Base-by-base conservation (phyloP, 2,797 vertebrate species). In the Pseudopleuronectes americanus region DNA sequence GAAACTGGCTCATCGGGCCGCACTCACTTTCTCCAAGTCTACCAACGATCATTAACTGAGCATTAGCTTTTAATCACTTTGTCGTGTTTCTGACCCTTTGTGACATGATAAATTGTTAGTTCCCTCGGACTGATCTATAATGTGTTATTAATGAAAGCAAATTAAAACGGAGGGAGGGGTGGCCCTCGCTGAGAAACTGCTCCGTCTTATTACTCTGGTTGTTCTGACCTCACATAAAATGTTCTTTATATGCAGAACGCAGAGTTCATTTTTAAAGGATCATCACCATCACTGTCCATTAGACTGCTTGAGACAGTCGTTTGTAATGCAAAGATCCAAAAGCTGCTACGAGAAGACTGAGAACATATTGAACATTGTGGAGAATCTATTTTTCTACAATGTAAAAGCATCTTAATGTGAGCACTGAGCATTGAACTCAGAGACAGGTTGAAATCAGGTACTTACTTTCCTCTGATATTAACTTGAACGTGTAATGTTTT, bases 61-160 rank as follows among this genome's bases (percentile, higher is more conserved):
- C 80, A 86, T 87, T 87, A 89, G 53, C 69, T 84, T 85, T 80
- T 76, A 86, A 87, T 88, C 68, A 68, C 78, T 79, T 76, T 68
- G 68, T 84, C 76, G 58, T 81, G 78, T 84, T 86, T 83, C 57
- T 67, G 74, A 76, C 74, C 70, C 83, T 80, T 86, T 73, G 70
- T 74, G 77, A 81, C 75, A 74, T 88, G 77, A 89, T 86, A 38
- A 84, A 84, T 84, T 45, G 74, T 79, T 61, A 47, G 23, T 71
- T 76, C 64, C 51, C 68, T 14, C n/a, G 74, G 79, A 80, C 63
- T 74, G 57, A 84, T 84, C 76, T 71, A 72, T 84, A 84, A 88
- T 85, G 86, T 68, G 71, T 86, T 85, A 82, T 83, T 88, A 84
- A 87, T 85, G 75, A 81, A 54, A 24, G 59, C 45, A 75, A 80